phyloP scores from a whole-genome alignment of 2,113 vertebrate species.

The Thamnaconus septentrionalis region DNA sequence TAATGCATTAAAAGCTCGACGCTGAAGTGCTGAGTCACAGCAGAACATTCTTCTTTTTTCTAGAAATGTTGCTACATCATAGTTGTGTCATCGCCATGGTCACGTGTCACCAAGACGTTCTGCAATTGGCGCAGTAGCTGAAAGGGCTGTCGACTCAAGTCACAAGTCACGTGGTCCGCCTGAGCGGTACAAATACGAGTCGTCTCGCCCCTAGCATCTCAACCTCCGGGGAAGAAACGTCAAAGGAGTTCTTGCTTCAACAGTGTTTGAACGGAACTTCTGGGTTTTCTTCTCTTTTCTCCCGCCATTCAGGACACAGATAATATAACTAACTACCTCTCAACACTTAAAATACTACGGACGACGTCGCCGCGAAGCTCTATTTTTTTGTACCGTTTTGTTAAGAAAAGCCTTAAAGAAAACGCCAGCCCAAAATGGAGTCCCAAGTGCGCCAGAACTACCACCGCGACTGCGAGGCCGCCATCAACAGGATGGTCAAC shows the following conservation, averaged over 20 bases:
- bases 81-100: rapidly evolving
- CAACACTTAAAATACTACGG: conserved; percentile 17
- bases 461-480: conserved; percentile 79
- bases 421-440: conserved; percentile 59
- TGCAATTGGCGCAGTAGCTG: no score
- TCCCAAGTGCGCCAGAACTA: conserved; percentile 86
- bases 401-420: conserved; percentile 24
- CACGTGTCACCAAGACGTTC: not conserved
- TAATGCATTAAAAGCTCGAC: no score
- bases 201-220: rapidly evolving
- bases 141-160: no score
- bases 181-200: conserved; percentile 43
- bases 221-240: not conserved
- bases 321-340: not conserved
- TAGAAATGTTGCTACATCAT: not conserved
- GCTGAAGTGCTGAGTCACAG: not conserved
- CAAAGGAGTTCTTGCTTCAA: conserved; percentile 79
- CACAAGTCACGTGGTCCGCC: not conserved
- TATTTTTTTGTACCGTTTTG: conserved; percentile 61
- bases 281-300: not conserved
- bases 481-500: conserved; percentile 83
- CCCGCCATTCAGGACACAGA: not conserved
- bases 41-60: not conserved
- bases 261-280: conserved; percentile 87
- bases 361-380: conserved; percentile 11